Evolutionary conservation across 2,797 vertebrate genomes (phyloP).

Genomic region (Setipinna tenuifilis): DNA sequence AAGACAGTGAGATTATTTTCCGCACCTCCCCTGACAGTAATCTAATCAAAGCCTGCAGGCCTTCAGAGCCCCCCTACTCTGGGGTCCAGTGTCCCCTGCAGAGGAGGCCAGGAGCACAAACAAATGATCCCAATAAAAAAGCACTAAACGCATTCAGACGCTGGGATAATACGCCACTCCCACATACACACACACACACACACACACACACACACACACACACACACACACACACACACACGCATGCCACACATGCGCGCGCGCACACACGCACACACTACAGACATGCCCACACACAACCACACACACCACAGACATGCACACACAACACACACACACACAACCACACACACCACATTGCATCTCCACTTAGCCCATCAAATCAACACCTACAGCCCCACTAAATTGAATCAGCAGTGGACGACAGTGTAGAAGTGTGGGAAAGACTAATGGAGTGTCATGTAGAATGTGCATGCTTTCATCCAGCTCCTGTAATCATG

Average conservation of each 20-base stretch:
- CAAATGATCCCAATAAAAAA: slow-evolving; percentile 31
- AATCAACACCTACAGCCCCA: too few relatives aligned
- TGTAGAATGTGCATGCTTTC: too few relatives aligned
- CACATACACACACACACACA: not conserved
- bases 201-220: not conserved
- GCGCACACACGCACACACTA: too few relatives aligned
- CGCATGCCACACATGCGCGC: not conserved
- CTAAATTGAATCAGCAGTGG: too few relatives aligned
- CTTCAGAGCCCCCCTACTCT: not conserved
- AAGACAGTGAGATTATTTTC: not conserved
- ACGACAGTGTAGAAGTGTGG: too few relatives aligned
- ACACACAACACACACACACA: too few relatives aligned
- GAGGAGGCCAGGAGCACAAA: not conserved
- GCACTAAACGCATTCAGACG: not conserved
- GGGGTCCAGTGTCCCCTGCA: not conserved
- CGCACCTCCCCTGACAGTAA: not conserved
- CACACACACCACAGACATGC: too few relatives aligned
- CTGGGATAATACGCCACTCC: slow-evolving; percentile 3
- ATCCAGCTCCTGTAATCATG: not conserved
- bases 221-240: not conserved
- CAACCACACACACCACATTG: too few relatives aligned
- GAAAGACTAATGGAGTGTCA: too few relatives aligned
- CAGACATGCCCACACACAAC: too few relatives aligned
- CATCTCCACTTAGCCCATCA: too few relatives aligned
- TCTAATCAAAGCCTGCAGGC: slow-evolving; percentile 10